Evolutionary conservation across 2,888 invertebrate species (phyloP).

Genomic region (Cephus pygmeus): DNA sequence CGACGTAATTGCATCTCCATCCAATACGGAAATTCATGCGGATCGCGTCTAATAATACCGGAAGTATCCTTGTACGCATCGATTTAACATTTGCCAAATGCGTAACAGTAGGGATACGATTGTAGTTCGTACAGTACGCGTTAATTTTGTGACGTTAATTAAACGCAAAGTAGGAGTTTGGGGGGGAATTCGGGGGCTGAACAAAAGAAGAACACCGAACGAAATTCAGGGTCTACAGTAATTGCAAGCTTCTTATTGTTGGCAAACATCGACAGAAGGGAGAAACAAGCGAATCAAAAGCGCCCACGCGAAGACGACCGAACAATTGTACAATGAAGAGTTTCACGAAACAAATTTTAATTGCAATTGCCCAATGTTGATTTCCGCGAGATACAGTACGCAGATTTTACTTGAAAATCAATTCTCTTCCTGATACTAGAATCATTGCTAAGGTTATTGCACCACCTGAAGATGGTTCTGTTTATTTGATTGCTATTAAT

Average conservation of each 20-base stretch:
- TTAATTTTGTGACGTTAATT: background rate
- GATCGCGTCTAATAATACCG: background rate
- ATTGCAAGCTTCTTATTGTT: background rate
- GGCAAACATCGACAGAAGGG: background rate
- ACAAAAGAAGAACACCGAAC: background rate
- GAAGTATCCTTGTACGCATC: background rate
- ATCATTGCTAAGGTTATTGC: too few relatives aligned
- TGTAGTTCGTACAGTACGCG: background rate
- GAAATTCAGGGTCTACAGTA: background rate
- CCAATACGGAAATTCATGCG: background rate
- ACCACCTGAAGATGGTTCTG: too few relatives aligned
- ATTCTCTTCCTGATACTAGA: background rate
- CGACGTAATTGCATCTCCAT: background rate
- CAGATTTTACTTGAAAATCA: background rate
- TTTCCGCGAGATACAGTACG: background rate
- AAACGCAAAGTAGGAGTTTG: background rate
- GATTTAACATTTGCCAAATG: background rate
- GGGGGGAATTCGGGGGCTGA: too few relatives aligned
- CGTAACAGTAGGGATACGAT: background rate
- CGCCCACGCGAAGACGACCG: background rate
- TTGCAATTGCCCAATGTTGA: background rate
- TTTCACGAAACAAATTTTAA: background rate
- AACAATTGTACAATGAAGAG: background rate
- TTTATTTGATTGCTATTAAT: too few relatives aligned
- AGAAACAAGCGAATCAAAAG: background rate